phyloP scores from a whole-genome alignment of 23 tunicate species.

The Halocynthia roretzi region DNA sequence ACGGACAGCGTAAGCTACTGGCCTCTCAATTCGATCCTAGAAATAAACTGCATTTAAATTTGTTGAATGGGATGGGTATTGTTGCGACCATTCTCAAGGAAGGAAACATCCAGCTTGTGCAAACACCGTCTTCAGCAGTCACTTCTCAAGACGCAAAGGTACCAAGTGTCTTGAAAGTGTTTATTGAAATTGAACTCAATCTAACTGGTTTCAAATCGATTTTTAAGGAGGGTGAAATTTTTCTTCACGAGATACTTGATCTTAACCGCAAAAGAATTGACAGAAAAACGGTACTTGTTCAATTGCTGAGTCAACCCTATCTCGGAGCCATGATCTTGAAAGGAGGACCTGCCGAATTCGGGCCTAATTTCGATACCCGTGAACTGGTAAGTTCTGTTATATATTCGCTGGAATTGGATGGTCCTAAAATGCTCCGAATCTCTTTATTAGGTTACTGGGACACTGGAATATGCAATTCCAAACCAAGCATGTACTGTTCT shows the following conservation, averaged over 20 bases:
- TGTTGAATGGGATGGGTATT: slow-evolving; percentile 87
- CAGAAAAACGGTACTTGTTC: slow-evolving; percentile 26
- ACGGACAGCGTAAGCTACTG: slow-evolving; percentile 48
- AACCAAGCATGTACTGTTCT: slow-evolving; percentile 52
- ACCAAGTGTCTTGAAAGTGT: neutral
- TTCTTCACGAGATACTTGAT: slow-evolving; percentile 85
- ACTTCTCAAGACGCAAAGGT: slow-evolving; percentile 54
- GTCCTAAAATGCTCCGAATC: neutral
- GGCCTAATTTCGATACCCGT: slow-evolving; percentile 29
- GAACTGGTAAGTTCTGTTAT: slow-evolving; percentile 8
- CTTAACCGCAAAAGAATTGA: slow-evolving; percentile 12
- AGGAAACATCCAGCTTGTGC: slow-evolving; percentile 76
- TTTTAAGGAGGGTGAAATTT: slow-evolving; percentile 71
- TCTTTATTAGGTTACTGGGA: slow-evolving; percentile 30
- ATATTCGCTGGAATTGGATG: neutral
- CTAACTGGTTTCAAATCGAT: neutral
- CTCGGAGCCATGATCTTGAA: slow-evolving; percentile 40
- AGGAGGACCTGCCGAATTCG: slow-evolving; percentile 92
- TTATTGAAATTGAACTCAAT: neutral
- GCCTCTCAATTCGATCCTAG: slow-evolving; percentile 71
- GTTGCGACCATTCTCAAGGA: slow-evolving; percentile 31
- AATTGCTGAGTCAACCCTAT: slow-evolving; percentile 42
- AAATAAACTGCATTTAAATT: slow-evolving; percentile 44
- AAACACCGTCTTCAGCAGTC: slow-evolving; percentile 40
- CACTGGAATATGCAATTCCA: slow-evolving; percentile 47